phyloP scores from a whole-genome alignment of 2,888 invertebrate species.

The Erynnis tages region DNA sequence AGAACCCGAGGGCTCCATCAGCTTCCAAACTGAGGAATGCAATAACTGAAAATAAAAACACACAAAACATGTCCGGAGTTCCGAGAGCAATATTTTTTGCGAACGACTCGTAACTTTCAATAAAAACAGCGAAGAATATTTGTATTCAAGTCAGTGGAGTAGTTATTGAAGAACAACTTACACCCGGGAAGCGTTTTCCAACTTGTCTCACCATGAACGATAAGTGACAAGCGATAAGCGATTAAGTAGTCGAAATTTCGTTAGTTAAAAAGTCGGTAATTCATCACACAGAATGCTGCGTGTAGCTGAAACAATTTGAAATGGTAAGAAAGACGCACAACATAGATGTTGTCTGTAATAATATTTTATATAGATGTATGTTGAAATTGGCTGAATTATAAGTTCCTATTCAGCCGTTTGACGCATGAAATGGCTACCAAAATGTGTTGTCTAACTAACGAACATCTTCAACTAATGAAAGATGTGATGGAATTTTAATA shows the following conservation, averaged over 20 bases:
- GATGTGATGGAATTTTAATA: no score
- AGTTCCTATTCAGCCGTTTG: no score
- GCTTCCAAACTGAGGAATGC: constrained; percentile 6
- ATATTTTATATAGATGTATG: no score
- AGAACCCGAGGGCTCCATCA: background rate
- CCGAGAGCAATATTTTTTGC: constrained; percentile 24
- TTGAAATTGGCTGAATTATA: no score
- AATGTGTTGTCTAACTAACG: no score
- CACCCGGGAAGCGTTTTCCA: constrained; percentile 30
- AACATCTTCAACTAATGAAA: no score
- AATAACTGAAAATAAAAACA: constrained; percentile 26
- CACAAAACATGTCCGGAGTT: constrained; percentile 14
- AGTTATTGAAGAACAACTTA: constrained; percentile 37
- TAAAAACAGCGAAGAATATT: constrained; percentile 30
- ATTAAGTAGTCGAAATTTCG: background rate
- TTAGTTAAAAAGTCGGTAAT: background rate
- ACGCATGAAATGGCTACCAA: no score
- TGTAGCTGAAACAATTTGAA: no score
- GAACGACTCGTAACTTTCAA: constrained; percentile 28
- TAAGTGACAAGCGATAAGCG: background rate
- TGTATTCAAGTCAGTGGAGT: constrained; percentile 35
- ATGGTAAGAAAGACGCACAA: no score
- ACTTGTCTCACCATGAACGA: background rate
- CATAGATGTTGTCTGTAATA: no score
- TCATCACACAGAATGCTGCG: no score